Evolutionary conservation across 2,797 vertebrate genomes (phyloP), one percentile per base, ranked within the genome.

Genomic region (Cossypha caffra): DNA sequence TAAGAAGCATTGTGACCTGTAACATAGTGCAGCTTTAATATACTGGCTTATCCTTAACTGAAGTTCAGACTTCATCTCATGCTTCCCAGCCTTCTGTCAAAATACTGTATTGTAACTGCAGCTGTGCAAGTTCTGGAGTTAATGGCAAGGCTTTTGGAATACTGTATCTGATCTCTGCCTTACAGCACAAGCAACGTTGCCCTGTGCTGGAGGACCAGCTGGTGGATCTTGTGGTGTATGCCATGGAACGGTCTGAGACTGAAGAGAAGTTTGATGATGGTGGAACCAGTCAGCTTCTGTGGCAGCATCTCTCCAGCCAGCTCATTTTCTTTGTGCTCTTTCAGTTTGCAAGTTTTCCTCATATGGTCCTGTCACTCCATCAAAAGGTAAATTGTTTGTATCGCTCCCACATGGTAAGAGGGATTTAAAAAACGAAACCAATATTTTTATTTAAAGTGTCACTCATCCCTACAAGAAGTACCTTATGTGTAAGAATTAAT

Each of bases 321-420:
- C 99, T 99, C 98, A 99, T 99, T 98, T 99, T 99, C 98, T 99
- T 99, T 97, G 99, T 99, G 97, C 98, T 99, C 95, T 99, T 99
- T 98, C 99, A 99, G 98, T 99, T 99, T 94, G 99, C 99, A 67
- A 99, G 99, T 98, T 99, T 99, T 97, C 99, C 99, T 43, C 99
- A 99, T 96, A 99, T 99, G 99, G 99, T 99, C 95, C 98, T 99
- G 71, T 99, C 99, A 4, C 98, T 99, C 51, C 99, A 99, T 97
- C 99, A 99, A 96, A 99, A 99, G 99, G 99, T 99, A 97, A 79
- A 96, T 96, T 92, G 45, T 81, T 95, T 62, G 64, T 83, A 16
- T 77, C 25, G 0, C 68, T 83, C 54, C 54, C 55, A 24, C 4
- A 7, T 14, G 45, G 80, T 85, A 86, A 87, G 61, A 79, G 48